Percentiles rank a stretch among this genome's conserved stretches.
Evolutionary conservation across 2,888 invertebrate genomes (phyloP).

Genomic region (Cephus pygmeus): DNA sequence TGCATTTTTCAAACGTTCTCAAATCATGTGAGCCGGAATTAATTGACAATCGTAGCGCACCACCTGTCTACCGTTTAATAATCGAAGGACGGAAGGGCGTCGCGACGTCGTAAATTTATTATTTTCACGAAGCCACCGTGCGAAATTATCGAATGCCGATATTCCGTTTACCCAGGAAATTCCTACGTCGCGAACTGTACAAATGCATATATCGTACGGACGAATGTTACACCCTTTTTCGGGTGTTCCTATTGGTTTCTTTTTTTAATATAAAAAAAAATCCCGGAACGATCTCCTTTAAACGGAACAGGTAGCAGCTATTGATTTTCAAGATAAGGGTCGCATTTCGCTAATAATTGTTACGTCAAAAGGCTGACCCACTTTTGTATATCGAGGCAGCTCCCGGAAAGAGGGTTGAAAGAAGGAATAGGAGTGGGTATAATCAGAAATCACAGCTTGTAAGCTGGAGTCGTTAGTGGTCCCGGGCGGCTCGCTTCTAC

Average conservation of each 20-base stretch:
- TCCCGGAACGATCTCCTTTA: background rate
- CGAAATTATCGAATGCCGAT: background rate
- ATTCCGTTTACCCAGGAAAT: background rate
- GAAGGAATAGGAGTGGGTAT: constrained; percentile 28
- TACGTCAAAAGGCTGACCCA: constrained; percentile 13
- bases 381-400: constrained; percentile 9
- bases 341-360: constrained; percentile 10
- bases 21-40: constrained; percentile 30
- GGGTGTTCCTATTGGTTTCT: background rate
- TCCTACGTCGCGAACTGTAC: background rate
- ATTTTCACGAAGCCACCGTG: background rate
- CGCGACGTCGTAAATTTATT: constrained; percentile 1
- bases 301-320: background rate
- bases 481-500: constrained; percentile 36
- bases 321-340: background rate
- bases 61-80: constrained; percentile 3
- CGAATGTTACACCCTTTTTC: background rate
- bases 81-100: background rate
- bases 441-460: constrained; percentile 49
- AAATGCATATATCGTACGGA: background rate
- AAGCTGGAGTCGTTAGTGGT: constrained; percentile 44
- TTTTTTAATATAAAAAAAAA: background rate
- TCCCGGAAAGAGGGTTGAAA: background rate
- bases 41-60: constrained; percentile 35
- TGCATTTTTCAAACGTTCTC: constrained; percentile 33